phyloP scores from a whole-genome alignment of 1,140 invertebrate species.

The Ceratosolen solmsi region DNA sequence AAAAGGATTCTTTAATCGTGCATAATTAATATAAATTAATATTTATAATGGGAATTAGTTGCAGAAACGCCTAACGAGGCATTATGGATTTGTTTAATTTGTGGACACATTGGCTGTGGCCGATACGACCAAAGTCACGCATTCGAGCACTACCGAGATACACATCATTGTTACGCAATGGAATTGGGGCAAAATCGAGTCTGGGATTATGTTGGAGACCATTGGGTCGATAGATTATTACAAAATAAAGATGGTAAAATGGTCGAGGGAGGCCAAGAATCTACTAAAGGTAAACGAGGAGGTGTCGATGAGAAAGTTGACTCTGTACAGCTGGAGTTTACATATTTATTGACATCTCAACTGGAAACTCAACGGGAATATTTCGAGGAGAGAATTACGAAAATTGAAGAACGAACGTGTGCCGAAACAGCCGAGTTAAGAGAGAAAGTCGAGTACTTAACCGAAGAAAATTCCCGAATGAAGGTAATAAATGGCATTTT shows the following conservation, averaged over 20 bases:
- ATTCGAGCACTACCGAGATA: constrained; percentile 91
- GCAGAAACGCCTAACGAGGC: constrained; percentile 79
- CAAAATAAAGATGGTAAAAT: constrained; percentile 99
- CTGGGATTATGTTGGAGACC: constrained; percentile 98
- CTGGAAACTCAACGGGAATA: constrained; percentile 94
- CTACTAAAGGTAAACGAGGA: constrained; percentile 68
- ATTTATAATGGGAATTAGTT: constrained; percentile 52
- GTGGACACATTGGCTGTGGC: constrained; percentile 96
- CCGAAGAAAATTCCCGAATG: constrained; percentile 67
- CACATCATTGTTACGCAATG: constrained; percentile 97
- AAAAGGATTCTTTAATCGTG: too few relatives aligned
- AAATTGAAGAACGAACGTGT: constrained; percentile 75
- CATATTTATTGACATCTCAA: constrained; percentile 96
- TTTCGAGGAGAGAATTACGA: constrained; percentile 88
- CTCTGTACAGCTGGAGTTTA: constrained; percentile 95
- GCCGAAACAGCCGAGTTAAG: constrained; percentile 74
- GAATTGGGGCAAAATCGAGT: constrained; percentile 96
- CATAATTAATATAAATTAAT: too few relatives aligned
- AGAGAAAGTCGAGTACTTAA: constrained; percentile 71
- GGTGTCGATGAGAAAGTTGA: constrained; percentile 90
- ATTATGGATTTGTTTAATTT: constrained; percentile 99
- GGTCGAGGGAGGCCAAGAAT: constrained; percentile 79
- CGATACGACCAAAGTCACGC: constrained; percentile 82
- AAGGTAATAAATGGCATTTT: constrained; percentile 60
- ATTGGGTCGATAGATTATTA: constrained; percentile 96